Base-by-base conservation (phyloP, 1,140 invertebrate species). In the Bombus pyrosoma region DNA sequence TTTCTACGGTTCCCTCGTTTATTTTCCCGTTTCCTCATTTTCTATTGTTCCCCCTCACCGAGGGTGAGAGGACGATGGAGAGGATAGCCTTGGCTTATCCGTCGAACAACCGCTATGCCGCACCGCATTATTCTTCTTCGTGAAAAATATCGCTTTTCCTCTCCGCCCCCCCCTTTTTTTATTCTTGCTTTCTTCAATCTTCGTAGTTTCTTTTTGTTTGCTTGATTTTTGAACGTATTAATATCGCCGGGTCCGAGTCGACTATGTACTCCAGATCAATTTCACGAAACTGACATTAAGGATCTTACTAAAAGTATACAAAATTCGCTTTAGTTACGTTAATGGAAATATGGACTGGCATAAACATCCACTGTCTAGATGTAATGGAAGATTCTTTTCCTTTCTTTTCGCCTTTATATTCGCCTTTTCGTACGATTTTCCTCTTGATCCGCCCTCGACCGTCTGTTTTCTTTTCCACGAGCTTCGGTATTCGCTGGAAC, bases 1-100 rank as follows among this genome's bases (percentile, higher is more conserved):
- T 89, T 89, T 90, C 84, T 41, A 73, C 85, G 53, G 43, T 41
- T 43, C 73, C 47, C 83, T 66, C 72, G 71, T 87, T 59, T 80
- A 32, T 85, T 66, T 83, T 78, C 85, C 62, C 72, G 68, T 85
- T 62, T 85, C 62, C 75, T 73, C 66, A 39, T 80, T 69, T 83
- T 39, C 64, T 71, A 66, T 87, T 85, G 71, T 76, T 69, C 83
- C 43, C 37, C 12, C 13, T 18, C 57, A 1, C 22, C 32, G 6
- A 3, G 53, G 15, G 34, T 0, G 32, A n/a, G 28, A 25, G 37
- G 32, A 22, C n/a, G 1, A n/a, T 6, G 62, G 15, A 75, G n/a
- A 69, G 43, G 81, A 59, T n/a, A 8, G 15, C 39, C 32, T 43
- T 39, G 47, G 39, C 37, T 72, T 41, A 53, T 15, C 57, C 64